phyloP scores from a whole-genome alignment of 2,797 vertebrate genomes.

The Xyrichtys novacula region DNA sequence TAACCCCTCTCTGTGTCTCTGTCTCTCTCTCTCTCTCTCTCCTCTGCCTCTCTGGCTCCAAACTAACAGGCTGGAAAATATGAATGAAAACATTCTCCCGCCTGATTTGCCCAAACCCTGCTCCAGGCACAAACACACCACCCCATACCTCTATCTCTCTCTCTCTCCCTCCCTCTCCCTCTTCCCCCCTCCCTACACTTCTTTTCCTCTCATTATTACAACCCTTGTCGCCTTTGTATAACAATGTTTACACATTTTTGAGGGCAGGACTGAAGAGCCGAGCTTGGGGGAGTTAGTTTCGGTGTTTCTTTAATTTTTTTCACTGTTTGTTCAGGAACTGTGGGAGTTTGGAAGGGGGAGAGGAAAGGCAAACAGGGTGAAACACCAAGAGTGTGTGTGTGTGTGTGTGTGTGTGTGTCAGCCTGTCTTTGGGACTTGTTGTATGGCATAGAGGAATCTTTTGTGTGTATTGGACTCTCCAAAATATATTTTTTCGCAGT shows the following conservation, averaged over 20 bases:
- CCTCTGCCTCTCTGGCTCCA: conserved; percentile 51
- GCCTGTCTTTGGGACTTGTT: conserved; percentile 28
- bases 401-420: conserved; percentile 23
- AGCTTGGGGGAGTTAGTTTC: conserved; percentile 5
- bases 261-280: conserved; percentile 40
- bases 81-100: conserved; percentile 80
- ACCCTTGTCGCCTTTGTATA: conserved; percentile 48
- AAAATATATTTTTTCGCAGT: conserved; percentile 17
- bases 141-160: conserved; percentile 10
- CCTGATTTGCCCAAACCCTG: conserved; percentile 54
- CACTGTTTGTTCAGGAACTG: conserved; percentile 58
- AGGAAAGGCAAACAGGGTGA: conserved; percentile 54
- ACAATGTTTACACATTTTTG: conserved; percentile 62
- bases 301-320: conserved; percentile 28
- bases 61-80: conserved; percentile 82
- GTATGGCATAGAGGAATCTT: conserved; percentile 28
- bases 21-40: conserved; percentile 39
- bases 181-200: conserved; percentile 32
- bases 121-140: conserved; percentile 57
- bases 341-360: conserved; percentile 49
- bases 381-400: conserved; percentile 46
- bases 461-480: conserved; percentile 11
- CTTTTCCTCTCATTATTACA: conserved; percentile 46
- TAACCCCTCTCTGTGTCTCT: conserved; percentile 38
- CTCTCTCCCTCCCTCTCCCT: background rate